phyloP scores from a whole-genome alignment of 2,888 invertebrate species.

The Petrolisthes cinctipes region DNA sequence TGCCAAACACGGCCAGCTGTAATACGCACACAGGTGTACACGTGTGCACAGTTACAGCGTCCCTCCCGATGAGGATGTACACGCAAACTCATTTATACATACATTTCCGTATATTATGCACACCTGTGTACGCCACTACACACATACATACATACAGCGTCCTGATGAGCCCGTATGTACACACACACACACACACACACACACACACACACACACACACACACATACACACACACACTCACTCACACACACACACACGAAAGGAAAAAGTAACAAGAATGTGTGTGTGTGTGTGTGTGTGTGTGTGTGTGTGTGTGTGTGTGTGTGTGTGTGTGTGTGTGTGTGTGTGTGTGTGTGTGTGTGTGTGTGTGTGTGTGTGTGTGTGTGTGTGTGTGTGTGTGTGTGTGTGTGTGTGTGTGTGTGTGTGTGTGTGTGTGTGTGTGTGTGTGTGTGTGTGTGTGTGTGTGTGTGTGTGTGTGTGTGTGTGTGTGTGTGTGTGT shows the following conservation, averaged over 20 bases:
- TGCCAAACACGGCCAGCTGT: conserved; percentile 36
- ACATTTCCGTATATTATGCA: conserved; percentile 7
- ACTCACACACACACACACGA: conserved; percentile 1
- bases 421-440: conserved; percentile 25
- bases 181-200: conserved; percentile 8
- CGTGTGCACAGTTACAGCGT: conserved; percentile 26
- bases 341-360: conserved; percentile 25
- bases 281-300: not conserved
- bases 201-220: conserved; percentile 21
- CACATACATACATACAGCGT: conserved; percentile 10
- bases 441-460: conserved; percentile 25
- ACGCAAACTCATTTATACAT: not conserved
- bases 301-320: not conserved
- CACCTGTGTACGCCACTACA: not conserved
- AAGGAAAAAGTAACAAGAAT: not conserved
- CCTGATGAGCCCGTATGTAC: not conserved
- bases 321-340: not conserved
- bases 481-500: conserved; percentile 25
- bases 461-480: conserved; percentile 25
- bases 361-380: conserved; percentile 25
- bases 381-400: conserved; percentile 25
- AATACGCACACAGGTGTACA: conserved; percentile 38
- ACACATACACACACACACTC: not conserved
- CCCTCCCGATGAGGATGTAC: not conserved
- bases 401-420: conserved; percentile 25